Percentiles rank a stretch among this genome's conserved stretches.
These are phyloP conservation scores for Megathymus violae DNA, from an alignment of 1,140 invertebrate genomes.

Conservation along the genomic window DNA sequence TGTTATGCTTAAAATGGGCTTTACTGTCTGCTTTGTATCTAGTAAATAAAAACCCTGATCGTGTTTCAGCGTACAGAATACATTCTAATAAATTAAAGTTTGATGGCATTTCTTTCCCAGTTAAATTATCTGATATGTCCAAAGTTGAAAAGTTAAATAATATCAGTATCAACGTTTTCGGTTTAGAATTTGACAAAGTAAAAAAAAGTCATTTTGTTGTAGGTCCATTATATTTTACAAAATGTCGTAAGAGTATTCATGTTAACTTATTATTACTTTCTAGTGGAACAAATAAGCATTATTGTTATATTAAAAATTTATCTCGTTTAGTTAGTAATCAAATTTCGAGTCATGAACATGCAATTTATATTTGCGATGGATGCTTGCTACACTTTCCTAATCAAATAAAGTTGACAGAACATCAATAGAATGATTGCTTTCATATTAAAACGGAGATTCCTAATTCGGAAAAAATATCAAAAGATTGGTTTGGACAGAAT, in stretches of 20 bases:
- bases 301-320: constrained; percentile 60
- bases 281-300: constrained; percentile 46
- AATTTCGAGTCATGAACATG: constrained; percentile 40
- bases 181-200: constrained; percentile 44
- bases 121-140: constrained; percentile 59
- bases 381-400: constrained; percentile 58
- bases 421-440: constrained; percentile 50
- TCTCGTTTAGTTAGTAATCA: constrained; percentile 53
- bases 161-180: constrained; percentile 56
- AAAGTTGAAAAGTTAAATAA: constrained; percentile 69
- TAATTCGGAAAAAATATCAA: too few relatives aligned
- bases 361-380: constrained; percentile 55
- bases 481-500: too few relatives aligned
- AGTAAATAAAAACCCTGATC: constrained; percentile 38
- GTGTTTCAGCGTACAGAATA: constrained; percentile 53
- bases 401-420: constrained; percentile 37
- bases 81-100: constrained; percentile 60
- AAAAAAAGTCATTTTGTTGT: constrained; percentile 41
- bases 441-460: constrained; percentile 31
- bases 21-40: constrained; percentile 59
- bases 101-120: constrained; percentile 61
- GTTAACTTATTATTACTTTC: constrained; percentile 52
- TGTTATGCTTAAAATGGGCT: constrained; percentile 35
- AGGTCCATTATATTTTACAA: constrained; percentile 56
- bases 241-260: constrained; percentile 43